A percentile compares a stretch with the other conserved stretches of the same genome.
These are phyloP conservation scores for Platygyra sinensis DNA, from an alignment of 64 coral and sea anemone species.

Conservation along the genomic window DNA sequence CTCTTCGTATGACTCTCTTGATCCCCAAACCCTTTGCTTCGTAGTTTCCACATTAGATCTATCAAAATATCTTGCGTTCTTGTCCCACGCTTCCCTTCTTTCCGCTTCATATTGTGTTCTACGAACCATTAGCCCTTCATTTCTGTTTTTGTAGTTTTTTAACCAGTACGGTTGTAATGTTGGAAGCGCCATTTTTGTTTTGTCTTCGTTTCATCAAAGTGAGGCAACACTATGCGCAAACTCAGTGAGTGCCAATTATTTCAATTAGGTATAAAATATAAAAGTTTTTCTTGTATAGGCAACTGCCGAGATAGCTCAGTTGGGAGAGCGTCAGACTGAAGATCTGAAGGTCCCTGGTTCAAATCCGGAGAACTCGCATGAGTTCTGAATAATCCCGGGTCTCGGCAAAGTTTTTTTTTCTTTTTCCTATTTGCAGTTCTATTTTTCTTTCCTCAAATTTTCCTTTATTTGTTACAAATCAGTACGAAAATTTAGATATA, in stretches of 20 bases:
- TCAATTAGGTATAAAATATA: neutral
- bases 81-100: constrained; percentile 88
- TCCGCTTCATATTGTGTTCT: constrained; percentile 97
- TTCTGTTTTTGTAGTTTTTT: constrained; percentile 94
- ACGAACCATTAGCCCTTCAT: constrained; percentile 87
- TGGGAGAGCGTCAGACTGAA: constrained; percentile 99
- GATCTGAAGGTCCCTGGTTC: constrained; percentile 99
- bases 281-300: too few relatives aligned
- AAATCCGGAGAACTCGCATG: constrained; percentile 94
- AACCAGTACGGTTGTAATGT: constrained; percentile 98
- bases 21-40: constrained; percentile 95
- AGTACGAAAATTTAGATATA: too few relatives aligned
- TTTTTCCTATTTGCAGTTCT: neutral
- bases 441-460: too few relatives aligned
- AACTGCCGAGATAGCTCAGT: constrained; percentile 98
- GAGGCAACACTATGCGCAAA: neutral
- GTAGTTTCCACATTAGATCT: constrained; percentile 92
- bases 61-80: constrained; percentile 90
- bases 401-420: constrained; percentile 64
- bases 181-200: constrained; percentile 99
- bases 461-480: too few relatives aligned
- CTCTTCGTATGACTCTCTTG: constrained; percentile 76
- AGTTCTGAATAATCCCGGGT: constrained; percentile 95
- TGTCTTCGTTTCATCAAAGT: neutral
- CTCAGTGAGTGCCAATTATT: neutral